These are phyloP conservation scores for Lagopus leucura DNA, from an alignment of 2,113 vertebrate species.

Conservation along the genomic window DNA sequence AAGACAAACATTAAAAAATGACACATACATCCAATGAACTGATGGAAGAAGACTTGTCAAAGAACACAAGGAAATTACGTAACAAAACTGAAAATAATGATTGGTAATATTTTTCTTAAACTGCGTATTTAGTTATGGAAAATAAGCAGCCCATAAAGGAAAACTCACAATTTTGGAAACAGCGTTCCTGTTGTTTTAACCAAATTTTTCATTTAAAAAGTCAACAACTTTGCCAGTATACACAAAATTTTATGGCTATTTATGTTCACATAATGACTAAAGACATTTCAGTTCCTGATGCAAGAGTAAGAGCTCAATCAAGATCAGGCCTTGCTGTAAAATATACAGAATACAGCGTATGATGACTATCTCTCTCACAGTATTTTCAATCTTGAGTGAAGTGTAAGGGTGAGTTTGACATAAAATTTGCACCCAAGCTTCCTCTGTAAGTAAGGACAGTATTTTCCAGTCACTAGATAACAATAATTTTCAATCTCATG, in stretches of 20 bases:
- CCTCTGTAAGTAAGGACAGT: background rate
- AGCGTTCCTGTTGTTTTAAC: background rate
- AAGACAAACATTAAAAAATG: background rate
- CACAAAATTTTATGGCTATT: background rate
- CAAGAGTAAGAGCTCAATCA: background rate
- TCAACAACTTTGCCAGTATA: background rate
- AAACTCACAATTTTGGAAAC: background rate
- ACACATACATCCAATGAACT: background rate
- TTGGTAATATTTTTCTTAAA: background rate
- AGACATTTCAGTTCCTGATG: background rate
- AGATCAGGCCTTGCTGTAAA: background rate
- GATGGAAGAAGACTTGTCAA: background rate
- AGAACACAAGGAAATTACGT: background rate
- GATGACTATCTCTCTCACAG: background rate
- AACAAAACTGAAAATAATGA: background rate
- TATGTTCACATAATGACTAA: background rate
- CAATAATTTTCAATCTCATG: background rate
- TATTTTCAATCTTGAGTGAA: background rate
- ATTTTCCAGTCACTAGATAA: background rate
- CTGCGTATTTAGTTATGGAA: rapidly evolving
- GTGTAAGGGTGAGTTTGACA: background rate
- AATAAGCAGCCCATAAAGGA: background rate
- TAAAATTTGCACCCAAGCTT: background rate
- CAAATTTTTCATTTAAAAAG: background rate
- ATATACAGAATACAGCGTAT: rapidly evolving